Base-by-base conservation (phyloP, 2,797 vertebrate species). In the Babyrousa celebensis region DNA sequence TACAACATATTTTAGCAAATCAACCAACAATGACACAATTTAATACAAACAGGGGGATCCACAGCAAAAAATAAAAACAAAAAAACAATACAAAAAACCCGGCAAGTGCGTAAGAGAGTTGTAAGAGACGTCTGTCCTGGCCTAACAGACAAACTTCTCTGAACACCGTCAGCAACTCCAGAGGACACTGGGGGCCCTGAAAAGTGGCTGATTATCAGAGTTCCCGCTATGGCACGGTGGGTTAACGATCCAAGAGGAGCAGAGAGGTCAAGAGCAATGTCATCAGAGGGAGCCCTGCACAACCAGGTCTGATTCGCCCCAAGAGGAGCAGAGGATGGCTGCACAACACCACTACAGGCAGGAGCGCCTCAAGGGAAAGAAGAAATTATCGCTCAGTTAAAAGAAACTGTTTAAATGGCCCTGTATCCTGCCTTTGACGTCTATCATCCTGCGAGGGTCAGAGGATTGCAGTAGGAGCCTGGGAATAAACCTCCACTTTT, bases 401-500 rank as follows among this genome's bases (percentile, higher is more conserved):
- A 89, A 94, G 68, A 86, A 52, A 83, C 83, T 60, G 74, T 87
- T 88, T 25, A 78, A 86, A 82, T 78, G 10, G 23, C 67, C 68
- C 36, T 70, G 29, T 32, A 25, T 27, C 43, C 72, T 90, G 52
- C 16, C 70, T 94, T 85, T 95, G 43, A 88, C 32, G 78, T 93
- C 43, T 32, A 93, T 85, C 72, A 85, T 80, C 21, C 68, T 82
- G 54, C 16, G 63, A 93, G 1, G 4, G 5, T 83, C n/a, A 48
- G 52, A 84, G 62, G 32, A 88, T 11, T 60, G 11, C 25, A 86
- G 54, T 0, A 40, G 63, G 78, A 96, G 21, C 43, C 79, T 63
- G 6, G 32, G 25, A 78, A 43, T 63, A 91, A 95, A 89, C 14
- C 58, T 93, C 72, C 62, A 91, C 67, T 85, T 82, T 91, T 54